phyloP scores from a whole-genome alignment of 2,113 vertebrate species.

The Poeciliopsis turrubarensis region DNA sequence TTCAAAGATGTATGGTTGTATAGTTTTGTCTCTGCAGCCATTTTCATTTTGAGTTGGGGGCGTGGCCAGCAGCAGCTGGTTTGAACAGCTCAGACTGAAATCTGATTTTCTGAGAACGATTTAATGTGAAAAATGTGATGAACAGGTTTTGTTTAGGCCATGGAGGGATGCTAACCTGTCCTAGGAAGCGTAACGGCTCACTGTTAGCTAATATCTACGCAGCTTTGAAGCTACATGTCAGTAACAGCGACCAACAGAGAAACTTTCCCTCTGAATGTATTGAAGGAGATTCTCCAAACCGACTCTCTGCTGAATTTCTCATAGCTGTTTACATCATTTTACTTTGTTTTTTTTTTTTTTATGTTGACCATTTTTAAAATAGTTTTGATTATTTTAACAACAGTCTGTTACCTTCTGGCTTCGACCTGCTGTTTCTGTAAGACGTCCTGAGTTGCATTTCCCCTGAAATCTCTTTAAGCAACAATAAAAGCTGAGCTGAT shows the following conservation, averaged over 20 bases:
- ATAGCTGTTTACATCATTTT: neutral
- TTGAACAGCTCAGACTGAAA: no score
- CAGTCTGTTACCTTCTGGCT: neutral
- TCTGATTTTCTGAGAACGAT: no score
- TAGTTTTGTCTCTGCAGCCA: no score
- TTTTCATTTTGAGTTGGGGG: no score
- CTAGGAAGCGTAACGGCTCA: no score
- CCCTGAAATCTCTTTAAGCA: neutral
- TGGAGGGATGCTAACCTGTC: no score
- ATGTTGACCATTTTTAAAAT: neutral
- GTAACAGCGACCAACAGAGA: no score
- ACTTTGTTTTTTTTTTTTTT: neutral
- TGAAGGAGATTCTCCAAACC: neutral
- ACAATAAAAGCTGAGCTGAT: conserved; percentile 1
- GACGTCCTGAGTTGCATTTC: neutral
- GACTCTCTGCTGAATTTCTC: neutral
- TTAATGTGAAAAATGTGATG: no score
- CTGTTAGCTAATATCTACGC: neutral
- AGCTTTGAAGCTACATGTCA: neutral
- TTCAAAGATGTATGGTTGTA: no score
- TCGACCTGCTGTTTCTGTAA: conserved; percentile 9
- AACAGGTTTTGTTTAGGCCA: no score
- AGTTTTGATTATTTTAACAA: neutral
- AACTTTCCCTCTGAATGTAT: neutral
- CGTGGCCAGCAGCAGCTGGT: no score